Percentiles rank a stretch among this genome's conserved stretches.
Conservation (phyloP, 2,113 vertebrate species). For the Equus quagga region DNA sequence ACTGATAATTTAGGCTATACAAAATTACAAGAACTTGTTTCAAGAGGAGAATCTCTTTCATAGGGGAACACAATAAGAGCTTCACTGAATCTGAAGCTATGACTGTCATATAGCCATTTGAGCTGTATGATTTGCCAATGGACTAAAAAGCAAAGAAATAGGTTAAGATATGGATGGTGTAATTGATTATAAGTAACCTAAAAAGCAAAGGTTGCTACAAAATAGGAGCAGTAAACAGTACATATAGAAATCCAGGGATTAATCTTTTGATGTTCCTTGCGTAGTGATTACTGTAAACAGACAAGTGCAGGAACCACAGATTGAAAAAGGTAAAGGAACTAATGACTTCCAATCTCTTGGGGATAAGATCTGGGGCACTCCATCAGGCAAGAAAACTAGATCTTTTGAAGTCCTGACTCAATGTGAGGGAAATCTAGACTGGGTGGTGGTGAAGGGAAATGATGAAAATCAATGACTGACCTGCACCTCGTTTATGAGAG, state of each 20-base stretch:
- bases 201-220: neutral
- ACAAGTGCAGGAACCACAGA: neutral
- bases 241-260: too few species aligned
- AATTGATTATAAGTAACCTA: neutral
- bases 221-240: neutral
- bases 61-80: fast-evolving
- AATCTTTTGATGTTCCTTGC: neutral
- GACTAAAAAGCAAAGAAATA: neutral
- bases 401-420: neutral
- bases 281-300: neutral
- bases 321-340: neutral
- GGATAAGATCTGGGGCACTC: fast-evolving
- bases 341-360: neutral
- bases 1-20: neutral
- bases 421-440: neutral
- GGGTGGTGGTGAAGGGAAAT: neutral
- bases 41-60: fast-evolving
- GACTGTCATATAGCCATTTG: neutral
- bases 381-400: neutral
- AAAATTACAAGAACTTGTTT: neutral
- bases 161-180: neutral
- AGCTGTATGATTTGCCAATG: neutral
- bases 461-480: neutral
- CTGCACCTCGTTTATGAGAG: neutral
- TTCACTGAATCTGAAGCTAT: neutral